phyloP scores from a whole-genome alignment of 2,888 invertebrate genomes.

The Amphimallon solstitiale region DNA sequence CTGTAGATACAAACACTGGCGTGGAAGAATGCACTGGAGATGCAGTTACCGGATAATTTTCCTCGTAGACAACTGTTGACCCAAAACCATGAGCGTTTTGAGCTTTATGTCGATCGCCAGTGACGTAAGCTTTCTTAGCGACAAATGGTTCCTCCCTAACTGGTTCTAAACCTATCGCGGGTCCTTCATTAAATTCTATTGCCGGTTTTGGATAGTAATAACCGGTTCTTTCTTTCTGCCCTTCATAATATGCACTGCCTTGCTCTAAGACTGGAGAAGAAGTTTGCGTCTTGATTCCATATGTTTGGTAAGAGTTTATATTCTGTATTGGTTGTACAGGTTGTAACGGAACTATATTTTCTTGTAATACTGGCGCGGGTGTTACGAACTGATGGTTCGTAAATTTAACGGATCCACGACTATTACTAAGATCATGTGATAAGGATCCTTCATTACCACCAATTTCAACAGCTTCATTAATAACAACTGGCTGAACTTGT shows the following conservation, averaged over 20 bases:
- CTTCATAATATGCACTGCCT: background rate
- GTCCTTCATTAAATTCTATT: constrained; percentile 37
- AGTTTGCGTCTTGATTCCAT: background rate
- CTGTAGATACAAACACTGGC: constrained; percentile 39
- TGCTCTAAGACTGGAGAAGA: too few relatives aligned
- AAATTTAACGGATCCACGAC: constrained; percentile 1
- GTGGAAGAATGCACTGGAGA: constrained; percentile 43
- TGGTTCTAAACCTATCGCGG: constrained; percentile 42
- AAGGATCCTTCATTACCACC: background rate
- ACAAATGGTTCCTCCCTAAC: constrained; percentile 56
- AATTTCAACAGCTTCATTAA: background rate
- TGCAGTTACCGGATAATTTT: background rate
- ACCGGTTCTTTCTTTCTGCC: constrained; percentile 7
- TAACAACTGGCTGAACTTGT: constrained; percentile 14
- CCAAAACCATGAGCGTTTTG: too few relatives aligned
- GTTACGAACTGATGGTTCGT: background rate
- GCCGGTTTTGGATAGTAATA: constrained; percentile 40
- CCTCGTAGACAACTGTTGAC: background rate
- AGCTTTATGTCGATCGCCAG: constrained; percentile 42
- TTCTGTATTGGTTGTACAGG: too few relatives aligned
- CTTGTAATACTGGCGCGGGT: background rate
- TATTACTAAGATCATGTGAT: background rate
- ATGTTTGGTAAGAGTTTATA: background rate
- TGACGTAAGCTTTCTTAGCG: constrained; percentile 57
- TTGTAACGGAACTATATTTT: background rate